A percentile compares a stretch with the other conserved stretches of the same genome.
These are phyloP conservation scores for Bathynomus jamesi DNA, from an alignment of 1,140 invertebrate genomes.

Conservation along the genomic window DNA sequence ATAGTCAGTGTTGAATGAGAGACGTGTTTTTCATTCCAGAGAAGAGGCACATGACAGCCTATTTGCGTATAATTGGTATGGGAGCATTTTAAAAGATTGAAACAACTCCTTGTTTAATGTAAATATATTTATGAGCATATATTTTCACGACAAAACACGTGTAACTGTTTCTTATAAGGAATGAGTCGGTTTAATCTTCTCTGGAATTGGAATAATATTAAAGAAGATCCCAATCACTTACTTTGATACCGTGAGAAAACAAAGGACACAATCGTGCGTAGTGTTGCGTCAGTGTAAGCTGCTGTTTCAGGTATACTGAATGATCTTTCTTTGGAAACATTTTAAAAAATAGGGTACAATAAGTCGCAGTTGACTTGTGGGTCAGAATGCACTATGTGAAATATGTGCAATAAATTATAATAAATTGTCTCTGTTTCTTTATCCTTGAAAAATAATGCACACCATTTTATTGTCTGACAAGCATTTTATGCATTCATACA, in stretches of 20 bases:
- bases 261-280: too few species aligned
- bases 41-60: not conserved
- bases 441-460: not conserved
- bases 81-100: not conserved
- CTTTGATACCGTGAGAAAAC: not conserved
- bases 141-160: not conserved
- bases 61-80: not conserved
- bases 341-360: not conserved
- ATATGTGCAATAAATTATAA: not conserved
- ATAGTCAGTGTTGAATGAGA: not conserved
- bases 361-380: not conserved
- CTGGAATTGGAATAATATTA: not conserved
- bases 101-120: not conserved
- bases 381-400: not conserved
- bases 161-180: not conserved
- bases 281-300: too few species aligned
- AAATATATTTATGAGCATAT: not conserved
- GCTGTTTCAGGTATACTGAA: too few species aligned
- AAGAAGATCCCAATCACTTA: not conserved
- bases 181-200: not conserved
- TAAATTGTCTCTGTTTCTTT: not conserved
- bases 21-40: too few species aligned
- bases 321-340: not conserved
- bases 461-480: too few species aligned
- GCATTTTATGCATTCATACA: too few species aligned